Conservation (phyloP, 2,113 vertebrate genomes). For the Sapajus apella region DNA sequence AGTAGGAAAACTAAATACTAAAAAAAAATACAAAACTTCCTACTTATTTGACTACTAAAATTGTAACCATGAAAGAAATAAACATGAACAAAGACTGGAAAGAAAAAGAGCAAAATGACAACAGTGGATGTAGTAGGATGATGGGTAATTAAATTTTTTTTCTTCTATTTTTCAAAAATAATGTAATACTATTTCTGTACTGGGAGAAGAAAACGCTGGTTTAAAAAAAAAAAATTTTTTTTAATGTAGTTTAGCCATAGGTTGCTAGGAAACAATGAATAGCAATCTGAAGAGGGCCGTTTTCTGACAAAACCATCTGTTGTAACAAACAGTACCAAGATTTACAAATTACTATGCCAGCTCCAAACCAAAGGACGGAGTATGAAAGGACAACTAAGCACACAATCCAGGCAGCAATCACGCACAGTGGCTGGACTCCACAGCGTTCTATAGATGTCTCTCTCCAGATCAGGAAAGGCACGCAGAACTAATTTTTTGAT, state of each 20-base stretch:
- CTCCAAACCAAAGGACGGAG: background rate
- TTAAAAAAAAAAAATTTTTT: background rate
- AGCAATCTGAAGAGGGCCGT: background rate
- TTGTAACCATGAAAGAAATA: background rate
- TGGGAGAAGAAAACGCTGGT: too few species aligned
- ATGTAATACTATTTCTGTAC: background rate
- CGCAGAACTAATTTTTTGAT: background rate
- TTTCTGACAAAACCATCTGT: slow-evolving; percentile 47
- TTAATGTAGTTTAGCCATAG: background rate
- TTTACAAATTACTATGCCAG: background rate
- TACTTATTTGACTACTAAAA: slow-evolving; percentile 1
- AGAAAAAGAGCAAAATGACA: background rate
- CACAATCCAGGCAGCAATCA: background rate
- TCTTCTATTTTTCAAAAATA: background rate
- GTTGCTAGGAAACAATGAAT: background rate
- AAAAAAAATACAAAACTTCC: background rate
- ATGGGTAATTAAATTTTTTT: background rate
- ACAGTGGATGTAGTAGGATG: background rate
- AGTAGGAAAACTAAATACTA: slow-evolving; percentile 5
- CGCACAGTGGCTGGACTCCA: background rate
- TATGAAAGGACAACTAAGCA: background rate
- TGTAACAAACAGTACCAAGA: slow-evolving; percentile 4
- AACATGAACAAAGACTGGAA: background rate
- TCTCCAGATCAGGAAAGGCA: background rate
- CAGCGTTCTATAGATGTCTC: background rate